Base-by-base conservation (phyloP, 1,140 invertebrate species). In the Zaprionus inermis region DNA sequence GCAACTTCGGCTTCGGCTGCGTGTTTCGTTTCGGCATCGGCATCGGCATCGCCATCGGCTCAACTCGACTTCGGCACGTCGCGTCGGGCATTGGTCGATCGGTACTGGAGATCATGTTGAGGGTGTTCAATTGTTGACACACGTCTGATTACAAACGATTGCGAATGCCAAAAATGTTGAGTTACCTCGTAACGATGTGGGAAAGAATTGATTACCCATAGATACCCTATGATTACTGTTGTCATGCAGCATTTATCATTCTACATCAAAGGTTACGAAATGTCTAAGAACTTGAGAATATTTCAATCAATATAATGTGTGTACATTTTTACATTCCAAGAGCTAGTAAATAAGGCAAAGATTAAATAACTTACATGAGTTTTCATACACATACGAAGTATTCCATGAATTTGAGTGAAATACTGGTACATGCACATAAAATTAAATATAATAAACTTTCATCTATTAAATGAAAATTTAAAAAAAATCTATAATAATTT, bases 1-100 rank as follows among this genome's bases (percentile, higher is more conserved):
- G 36, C 36, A 52, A 18, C 32, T 49, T 59, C 54, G 65, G 55
- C 20, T 64, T 38, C 51, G 61, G 36, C 36, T 54, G 7, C n/a
- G 20, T 7, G n/a, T 41, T 34, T 44, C 22, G 16, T 24, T 56
- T 55, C 63, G 38, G 24, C 16, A n/a, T 57, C 63, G 38, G 24
- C 16, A n/a, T 57, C 32, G 34, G 7, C 34, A 38, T n/a, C 24
- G n/a, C 3, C 54, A 11, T 46, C 51, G 63, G 12, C 22, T 56
- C 54, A 30, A 34, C 22, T 54, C 14, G 51, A 44, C 38, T 44
- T 44, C 38, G 38, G 38, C 38, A 41, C 38, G 5, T 41, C n/a
- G 38, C 38, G 6, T 7, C 38, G n/a, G 18, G 51, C 51, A 54
- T 64, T 64, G 51, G 61, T 55, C 32, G 51, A 34, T 55, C 20